phyloP scores from a whole-genome alignment of 2,888 invertebrate genomes.

The Antitype chi region DNA sequence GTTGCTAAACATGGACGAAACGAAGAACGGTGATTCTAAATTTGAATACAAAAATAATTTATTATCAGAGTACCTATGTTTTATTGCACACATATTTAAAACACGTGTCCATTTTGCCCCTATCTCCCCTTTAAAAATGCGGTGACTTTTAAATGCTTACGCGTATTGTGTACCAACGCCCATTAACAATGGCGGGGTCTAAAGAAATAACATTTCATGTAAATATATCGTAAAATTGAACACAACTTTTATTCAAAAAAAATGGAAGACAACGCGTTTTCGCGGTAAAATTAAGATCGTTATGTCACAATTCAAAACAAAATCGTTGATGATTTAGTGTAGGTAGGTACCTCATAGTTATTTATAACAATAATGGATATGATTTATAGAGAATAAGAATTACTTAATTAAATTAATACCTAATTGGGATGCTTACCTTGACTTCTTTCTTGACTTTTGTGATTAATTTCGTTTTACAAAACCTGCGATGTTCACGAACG shows the following conservation, averaged over 20 bases:
- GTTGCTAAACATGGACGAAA: background rate
- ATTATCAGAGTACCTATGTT: background rate
- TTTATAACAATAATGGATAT: background rate
- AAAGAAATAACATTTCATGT: constrained; percentile 8
- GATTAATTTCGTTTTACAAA: background rate
- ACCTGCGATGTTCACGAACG: background rate
- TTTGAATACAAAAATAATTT: constrained; percentile 20
- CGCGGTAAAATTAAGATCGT: background rate
- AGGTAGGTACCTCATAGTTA: background rate
- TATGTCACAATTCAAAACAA: background rate
- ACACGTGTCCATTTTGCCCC: constrained; percentile 7
- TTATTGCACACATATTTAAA: background rate
- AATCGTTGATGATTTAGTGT: background rate
- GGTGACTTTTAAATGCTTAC: constrained; percentile 9
- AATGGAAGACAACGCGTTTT: background rate
- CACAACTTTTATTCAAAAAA: background rate
- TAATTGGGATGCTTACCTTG: background rate
- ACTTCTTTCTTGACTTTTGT: background rate
- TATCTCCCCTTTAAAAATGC: constrained; percentile 35
- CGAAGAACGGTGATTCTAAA: background rate
- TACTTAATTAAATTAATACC: too few relatives aligned
- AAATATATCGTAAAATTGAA: constrained; percentile 3
- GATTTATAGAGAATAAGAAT: background rate
- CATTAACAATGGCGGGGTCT: constrained; percentile 26
- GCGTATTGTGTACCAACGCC: constrained; percentile 17